Percentiles rank a stretch among this genome's conserved stretches.
phyloP scores from a whole-genome alignment of 2,113 vertebrate genomes.

The Picathartes gymnocephalus region DNA sequence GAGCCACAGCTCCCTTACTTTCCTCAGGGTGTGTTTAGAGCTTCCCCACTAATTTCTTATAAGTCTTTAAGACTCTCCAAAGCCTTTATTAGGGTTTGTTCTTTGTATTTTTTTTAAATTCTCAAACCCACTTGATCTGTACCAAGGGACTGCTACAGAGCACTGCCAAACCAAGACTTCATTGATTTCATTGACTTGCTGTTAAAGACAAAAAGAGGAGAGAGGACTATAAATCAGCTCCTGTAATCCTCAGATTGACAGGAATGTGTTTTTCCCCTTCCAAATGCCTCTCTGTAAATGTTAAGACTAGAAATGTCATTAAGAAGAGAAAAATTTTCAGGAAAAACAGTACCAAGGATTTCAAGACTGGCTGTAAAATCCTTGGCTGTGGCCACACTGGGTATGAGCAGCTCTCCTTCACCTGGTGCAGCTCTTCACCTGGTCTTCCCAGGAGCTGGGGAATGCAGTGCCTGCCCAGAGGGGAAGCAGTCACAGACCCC shows the following conservation, averaged over 20 bases:
- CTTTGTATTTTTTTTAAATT: not conserved
- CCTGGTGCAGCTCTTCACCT: not conserved
- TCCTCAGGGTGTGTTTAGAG: not conserved
- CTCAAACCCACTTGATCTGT: not conserved
- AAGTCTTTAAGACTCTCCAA: not conserved
- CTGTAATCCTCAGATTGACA: not conserved
- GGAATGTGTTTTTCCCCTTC: not conserved
- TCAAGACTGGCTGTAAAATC: not conserved
- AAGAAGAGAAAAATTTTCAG: not conserved
- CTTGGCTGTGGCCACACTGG: not conserved
- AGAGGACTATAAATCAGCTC: not conserved
- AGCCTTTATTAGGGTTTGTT: not conserved
- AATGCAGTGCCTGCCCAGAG: not conserved
- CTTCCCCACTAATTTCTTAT: not conserved
- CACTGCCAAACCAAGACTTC: not conserved
- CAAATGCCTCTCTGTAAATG: not conserved
- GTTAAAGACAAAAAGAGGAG: not conserved
- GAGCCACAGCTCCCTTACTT: not conserved
- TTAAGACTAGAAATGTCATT: not conserved
- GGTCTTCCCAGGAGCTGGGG: not conserved
- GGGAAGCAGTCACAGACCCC: not conserved
- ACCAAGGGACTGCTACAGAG: not conserved
- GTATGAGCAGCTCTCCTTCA: not conserved
- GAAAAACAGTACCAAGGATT: not conserved
- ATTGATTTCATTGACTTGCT: conserved; percentile 5